Conservation (phyloP, 1,140 invertebrate species). For the Drosophila pruinosa region DNA sequence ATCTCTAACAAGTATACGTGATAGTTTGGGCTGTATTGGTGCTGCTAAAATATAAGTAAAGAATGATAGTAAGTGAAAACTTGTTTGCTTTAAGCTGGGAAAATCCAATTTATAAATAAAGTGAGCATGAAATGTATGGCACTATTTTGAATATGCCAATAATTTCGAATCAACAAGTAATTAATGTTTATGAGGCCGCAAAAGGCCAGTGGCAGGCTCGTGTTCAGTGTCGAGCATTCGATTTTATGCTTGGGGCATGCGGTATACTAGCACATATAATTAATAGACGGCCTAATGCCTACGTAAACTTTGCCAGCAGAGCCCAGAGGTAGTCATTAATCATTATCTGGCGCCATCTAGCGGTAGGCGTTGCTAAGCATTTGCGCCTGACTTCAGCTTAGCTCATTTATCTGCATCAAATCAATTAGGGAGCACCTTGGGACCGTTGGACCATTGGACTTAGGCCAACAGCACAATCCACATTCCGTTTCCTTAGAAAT, state of each 20-base stretch:
- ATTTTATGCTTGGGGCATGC: background rate
- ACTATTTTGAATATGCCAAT: constrained; percentile 13
- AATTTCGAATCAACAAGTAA: constrained; percentile 73
- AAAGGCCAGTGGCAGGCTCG: background rate
- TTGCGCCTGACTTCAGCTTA: constrained; percentile 29
- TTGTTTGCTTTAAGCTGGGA: background rate
- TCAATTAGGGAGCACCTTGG: constrained; percentile 75
- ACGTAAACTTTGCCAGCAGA: constrained; percentile 6
- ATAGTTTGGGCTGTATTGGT: no score
- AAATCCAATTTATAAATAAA: no score
- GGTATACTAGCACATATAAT: constrained; percentile 4
- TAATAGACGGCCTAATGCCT: constrained; percentile 29
- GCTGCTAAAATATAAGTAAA: no score
- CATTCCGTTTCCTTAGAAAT: constrained; percentile 27
- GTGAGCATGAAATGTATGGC: background rate
- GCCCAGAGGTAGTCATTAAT: constrained; percentile 52
- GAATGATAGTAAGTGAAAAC: no score
- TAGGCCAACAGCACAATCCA: constrained; percentile 19
- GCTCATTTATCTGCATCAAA: constrained; percentile 79
- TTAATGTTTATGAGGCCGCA: constrained; percentile 29
- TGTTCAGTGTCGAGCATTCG: background rate
- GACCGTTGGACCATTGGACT: constrained; percentile 47
- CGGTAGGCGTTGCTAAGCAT: background rate
- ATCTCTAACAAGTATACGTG: no score
- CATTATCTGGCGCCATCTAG: constrained; percentile 62